Conservation (phyloP, 1,140 invertebrate species). For the Palaemon carinicauda region DNA sequence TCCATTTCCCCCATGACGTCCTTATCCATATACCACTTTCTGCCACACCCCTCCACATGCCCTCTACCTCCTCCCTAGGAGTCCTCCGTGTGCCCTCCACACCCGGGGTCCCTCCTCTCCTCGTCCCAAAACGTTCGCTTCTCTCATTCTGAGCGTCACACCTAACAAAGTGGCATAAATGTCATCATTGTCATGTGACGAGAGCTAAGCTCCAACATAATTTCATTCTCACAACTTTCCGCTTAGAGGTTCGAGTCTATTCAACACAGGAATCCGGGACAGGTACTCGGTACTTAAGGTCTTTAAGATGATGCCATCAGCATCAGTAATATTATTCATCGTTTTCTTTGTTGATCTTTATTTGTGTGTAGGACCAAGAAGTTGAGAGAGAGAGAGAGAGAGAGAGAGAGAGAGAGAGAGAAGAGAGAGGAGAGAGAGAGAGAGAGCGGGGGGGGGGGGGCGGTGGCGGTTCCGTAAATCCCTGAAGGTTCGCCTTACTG, state of each 20-base stretch:
- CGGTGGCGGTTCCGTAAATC: too few species aligned
- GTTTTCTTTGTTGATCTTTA: too few species aligned
- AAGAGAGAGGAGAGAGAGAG: too few species aligned
- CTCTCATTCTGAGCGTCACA: conserved; percentile 31
- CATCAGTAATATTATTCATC: too few species aligned
- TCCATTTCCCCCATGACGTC: too few species aligned
- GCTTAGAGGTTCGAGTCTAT: neutral
- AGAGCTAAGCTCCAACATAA: neutral
- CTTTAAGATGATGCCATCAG: neutral
- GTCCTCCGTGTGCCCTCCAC: neutral
- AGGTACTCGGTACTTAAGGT: neutral
- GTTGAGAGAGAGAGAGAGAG: too few species aligned
- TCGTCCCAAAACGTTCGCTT: neutral
- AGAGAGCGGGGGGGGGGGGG: too few species aligned
- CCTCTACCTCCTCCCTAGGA: neutral
- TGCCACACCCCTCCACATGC: neutral
- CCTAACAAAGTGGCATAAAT: conserved; percentile 43
- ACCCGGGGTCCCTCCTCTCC: too few species aligned
- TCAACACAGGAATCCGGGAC: neutral
- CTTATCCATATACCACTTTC: neutral
- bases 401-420: too few species aligned
- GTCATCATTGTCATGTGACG: conserved; percentile 32
- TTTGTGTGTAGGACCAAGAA: too few species aligned
- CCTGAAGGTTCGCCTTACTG: too few species aligned
- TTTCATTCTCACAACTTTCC: conserved; percentile 28